Conservation (phyloP, 2,797 vertebrate genomes). For the Pelodytes ibericus region DNA sequence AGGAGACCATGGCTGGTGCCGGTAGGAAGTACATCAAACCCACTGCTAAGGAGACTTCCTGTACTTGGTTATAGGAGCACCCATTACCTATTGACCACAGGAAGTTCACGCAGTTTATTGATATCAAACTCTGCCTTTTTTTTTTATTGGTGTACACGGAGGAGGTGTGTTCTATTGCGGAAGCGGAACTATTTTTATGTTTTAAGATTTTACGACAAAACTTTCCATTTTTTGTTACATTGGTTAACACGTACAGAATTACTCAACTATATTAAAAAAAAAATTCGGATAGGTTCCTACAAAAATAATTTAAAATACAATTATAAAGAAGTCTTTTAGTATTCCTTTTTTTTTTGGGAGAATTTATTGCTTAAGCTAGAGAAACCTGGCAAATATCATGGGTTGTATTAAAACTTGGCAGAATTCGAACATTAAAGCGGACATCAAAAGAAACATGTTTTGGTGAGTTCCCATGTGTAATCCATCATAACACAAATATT, state of each 20-base stretch:
- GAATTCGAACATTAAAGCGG: constrained; percentile 35
- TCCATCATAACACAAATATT: constrained; percentile 55
- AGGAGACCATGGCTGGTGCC: too few relatives aligned
- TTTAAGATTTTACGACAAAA: too few relatives aligned
- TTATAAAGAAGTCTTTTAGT: constrained; percentile 20
- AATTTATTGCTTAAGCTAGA: constrained; percentile 45
- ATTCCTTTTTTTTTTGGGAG: constrained; percentile 19
- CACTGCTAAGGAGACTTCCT: too few relatives aligned
- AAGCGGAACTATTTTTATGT: too few relatives aligned
- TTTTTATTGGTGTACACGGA: too few relatives aligned
- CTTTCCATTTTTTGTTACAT: not conserved
- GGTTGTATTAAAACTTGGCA: constrained; percentile 53
- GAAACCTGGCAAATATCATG: constrained; percentile 45
- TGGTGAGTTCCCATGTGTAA: constrained; percentile 53
- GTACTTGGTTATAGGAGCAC: too few relatives aligned
- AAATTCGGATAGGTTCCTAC: not conserved
- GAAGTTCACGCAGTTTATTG: too few relatives aligned
- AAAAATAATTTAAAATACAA: constrained; percentile 28
- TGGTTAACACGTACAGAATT: not conserved
- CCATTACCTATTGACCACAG: too few relatives aligned
- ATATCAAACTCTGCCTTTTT: too few relatives aligned
- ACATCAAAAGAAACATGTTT: constrained; percentile 52
- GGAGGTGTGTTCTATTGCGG: too few relatives aligned
- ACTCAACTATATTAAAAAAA: not conserved
- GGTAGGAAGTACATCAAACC: too few relatives aligned